Evolutionary conservation across 1,140 invertebrate species (phyloP).

Genomic region (Heliconius hermathena): DNA sequence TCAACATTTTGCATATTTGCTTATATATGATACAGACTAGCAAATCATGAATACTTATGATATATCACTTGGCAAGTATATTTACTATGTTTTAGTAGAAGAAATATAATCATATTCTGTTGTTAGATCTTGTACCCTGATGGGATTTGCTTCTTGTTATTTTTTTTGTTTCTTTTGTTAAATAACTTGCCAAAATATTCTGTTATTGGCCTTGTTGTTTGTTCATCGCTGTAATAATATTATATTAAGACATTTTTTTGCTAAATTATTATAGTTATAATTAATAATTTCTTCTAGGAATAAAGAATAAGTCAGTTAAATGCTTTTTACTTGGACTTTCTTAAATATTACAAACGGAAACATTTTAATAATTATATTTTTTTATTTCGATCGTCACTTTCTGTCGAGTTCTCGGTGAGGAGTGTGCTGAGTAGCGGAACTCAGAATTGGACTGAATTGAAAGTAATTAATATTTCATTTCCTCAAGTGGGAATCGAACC

Average conservation of each 20-base stretch:
- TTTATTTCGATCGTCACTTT: too few species aligned
- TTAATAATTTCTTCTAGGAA: not conserved
- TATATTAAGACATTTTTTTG: not conserved
- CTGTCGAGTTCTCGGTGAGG: too few species aligned
- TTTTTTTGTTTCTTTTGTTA: not conserved
- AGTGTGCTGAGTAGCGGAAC: too few species aligned
- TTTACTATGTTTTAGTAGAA: conserved; percentile 1
- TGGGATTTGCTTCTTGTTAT: not conserved
- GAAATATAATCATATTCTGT: not conserved
- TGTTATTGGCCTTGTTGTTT: not conserved
- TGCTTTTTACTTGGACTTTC: not conserved
- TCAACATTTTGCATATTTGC: conserved; percentile 25
- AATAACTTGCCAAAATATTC: not conserved
- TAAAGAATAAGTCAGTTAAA: too few species aligned
- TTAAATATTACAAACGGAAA: not conserved
- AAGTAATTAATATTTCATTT: too few species aligned
- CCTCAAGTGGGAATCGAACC: too few species aligned
- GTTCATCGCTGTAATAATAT: not conserved
- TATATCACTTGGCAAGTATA: not conserved
- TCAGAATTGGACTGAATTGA: too few species aligned
- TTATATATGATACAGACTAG: conserved; percentile 17
- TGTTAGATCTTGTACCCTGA: conserved; percentile 17
- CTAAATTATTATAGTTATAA: too few species aligned
- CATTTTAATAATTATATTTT: too few species aligned
- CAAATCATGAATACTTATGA: conserved; percentile 1